Base-by-base conservation (phyloP, 64 coral and sea anemone species). In the Cladopsammia gracilis region DNA sequence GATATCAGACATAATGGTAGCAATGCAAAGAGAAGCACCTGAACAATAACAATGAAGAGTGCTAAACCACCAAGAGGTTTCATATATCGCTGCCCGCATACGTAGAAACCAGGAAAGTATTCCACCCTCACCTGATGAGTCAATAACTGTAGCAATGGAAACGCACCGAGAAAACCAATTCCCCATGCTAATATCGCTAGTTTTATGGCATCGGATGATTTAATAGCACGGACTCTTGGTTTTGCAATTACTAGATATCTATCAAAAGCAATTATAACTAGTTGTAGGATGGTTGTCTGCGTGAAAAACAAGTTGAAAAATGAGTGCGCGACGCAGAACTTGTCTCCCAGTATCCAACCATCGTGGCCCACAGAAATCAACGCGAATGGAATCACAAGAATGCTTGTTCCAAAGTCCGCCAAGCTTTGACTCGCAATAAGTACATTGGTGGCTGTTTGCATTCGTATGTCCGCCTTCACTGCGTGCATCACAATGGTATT, bases 261-360 rank as follows among this genome's bases (percentile, higher is more conserved):
- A 82, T 98, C 94, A 51, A 90, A 77, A 11, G 93, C 81, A 24
- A 98, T 89, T 3, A 93, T 23, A 49, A 90, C 65, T 6, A 96
- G 70, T 13, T 96, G 92, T 1, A 93, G 26, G 49, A 98, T 50
- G 14, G 96, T 98, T 81, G 92, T 86, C 24, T 88, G 79, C 7
- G 96, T 95, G 14, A 98, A 98, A 79, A 78, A 95, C 90, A 95
- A 81, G 87, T 98, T 98, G 4, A 95, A 87, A 47, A 98, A 98
- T 0, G 73, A 54, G 12, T 90, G 90, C 4, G 58, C 93, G 8
- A 45, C 13, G 70, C 93, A 95, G 13, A 93, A 23, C 15, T 64
- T 61, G 26, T 95, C 62, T 9, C 93, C 90, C 48, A 98, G 70
- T 15, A 92, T 73, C 96, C 96, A 98, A 0, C 57, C 64, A 22